Conservation (phyloP, 2,113 vertebrate genomes). For the Corythoichthys haematopterus region DNA sequence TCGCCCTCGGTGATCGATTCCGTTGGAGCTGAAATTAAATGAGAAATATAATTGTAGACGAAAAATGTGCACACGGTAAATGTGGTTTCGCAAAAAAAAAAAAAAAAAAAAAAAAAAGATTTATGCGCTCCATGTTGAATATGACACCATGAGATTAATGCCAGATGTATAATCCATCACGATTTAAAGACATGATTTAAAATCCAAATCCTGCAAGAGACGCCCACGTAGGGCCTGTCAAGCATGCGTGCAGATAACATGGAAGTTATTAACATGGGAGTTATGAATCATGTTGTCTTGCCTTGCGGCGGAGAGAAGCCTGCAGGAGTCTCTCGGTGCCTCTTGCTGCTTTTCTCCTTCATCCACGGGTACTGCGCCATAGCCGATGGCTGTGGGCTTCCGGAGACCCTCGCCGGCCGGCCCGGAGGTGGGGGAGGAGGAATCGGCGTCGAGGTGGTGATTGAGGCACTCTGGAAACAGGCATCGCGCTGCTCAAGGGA, state of each 20-base stretch:
- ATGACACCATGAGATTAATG: constrained; percentile 87
- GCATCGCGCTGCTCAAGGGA: constrained; percentile 96
- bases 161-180: constrained; percentile 98
- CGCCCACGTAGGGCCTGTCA: constrained; percentile 39
- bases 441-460: constrained; percentile 98
- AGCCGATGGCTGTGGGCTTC: constrained; percentile 78
- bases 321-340: constrained; percentile 71
- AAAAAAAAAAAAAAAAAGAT: constrained; percentile 38
- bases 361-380: constrained; percentile 95
- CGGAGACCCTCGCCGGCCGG: constrained; percentile 83
- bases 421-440: constrained; percentile 97
- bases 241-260: constrained; percentile 24
- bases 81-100: constrained; percentile 43
- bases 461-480: constrained; percentile 98
- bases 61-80: constrained; percentile 34
- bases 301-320: constrained; percentile 86
- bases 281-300: constrained; percentile 78
- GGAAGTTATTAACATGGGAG: constrained; percentile 35
- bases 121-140: constrained; percentile 65
- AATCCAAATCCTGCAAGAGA: constrained; percentile 44
- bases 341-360: constrained; percentile 95
- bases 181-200: constrained; percentile 79
- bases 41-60: neutral
- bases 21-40: constrained; percentile 75
- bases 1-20: constrained; percentile 77